phyloP scores from a whole-genome alignment of 1,140 invertebrate species.

The Galleria mellonella region DNA sequence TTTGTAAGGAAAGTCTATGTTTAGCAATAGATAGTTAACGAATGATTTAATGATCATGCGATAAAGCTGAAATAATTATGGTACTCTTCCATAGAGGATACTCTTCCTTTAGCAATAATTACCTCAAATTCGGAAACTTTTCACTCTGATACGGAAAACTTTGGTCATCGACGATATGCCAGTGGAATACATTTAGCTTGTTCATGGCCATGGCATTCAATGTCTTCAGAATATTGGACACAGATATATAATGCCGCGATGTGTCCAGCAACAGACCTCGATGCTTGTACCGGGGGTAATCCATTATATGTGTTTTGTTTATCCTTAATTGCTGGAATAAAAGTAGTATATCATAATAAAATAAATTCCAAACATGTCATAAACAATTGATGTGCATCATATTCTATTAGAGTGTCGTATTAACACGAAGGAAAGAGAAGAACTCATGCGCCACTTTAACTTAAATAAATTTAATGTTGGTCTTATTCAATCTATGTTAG shows the following conservation, averaged over 20 bases:
- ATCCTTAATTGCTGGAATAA: conserved; percentile 36
- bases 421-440: too few relatives aligned
- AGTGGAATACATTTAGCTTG: conserved; percentile 95
- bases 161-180: conserved; percentile 95
- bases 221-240: conserved; percentile 78
- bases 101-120: conserved; percentile 9
- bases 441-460: too few relatives aligned
- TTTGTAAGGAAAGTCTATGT: too few relatives aligned
- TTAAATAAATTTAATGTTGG: too few relatives aligned
- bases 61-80: too few relatives aligned
- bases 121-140: conserved; percentile 84
- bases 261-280: conserved; percentile 90
- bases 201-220: conserved; percentile 90
- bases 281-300: conserved; percentile 84
- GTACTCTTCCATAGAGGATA: too few relatives aligned
- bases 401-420: too few relatives aligned
- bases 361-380: neutral
- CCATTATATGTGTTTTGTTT: conserved; percentile 54
- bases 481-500: too few relatives aligned
- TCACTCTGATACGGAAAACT: conserved; percentile 91
- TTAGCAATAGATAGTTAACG: too few relatives aligned
- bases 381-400: too few relatives aligned
- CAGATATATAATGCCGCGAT: conserved; percentile 85
- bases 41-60: too few relatives aligned
- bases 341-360: neutral